Base-by-base conservation (phyloP, 1,140 invertebrate genomes). In the Drosophila nasuta region DNA sequence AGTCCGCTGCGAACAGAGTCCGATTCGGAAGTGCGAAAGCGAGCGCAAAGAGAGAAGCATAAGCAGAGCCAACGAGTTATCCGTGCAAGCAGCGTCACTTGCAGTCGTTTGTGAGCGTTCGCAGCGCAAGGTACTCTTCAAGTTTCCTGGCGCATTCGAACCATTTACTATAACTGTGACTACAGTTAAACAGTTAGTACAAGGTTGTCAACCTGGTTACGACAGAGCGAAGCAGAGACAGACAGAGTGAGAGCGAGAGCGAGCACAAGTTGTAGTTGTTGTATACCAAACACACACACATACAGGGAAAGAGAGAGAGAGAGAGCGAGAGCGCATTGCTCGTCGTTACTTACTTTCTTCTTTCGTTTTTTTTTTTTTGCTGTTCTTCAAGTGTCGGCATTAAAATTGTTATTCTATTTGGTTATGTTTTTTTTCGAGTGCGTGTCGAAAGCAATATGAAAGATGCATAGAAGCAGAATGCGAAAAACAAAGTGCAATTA, bases 81-180 rank as follows among this genome's bases (percentile, higher is more conserved):
- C 20, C 65, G 52, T 65, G 65, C 60, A 58, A 35, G 59, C 65
- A 59, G 35, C 51, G 77, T 45, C 77, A 63, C 63, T 88, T 76
- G 83, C 83, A 87, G 83, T 87, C 85, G 83, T 88, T 87, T 87
- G 83, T 88, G 83, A 88, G 80, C 83, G 85, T 87, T 87, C 85
- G 77, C 83, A 87, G 83, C 83, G 83, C 85, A 76, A 87, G 85
- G 83, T 87, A 83, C 79, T 77, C 70, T 66, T 41, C 62, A 68
- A 77, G 54, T 59, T 66, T 82, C 59, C 63, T 77, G 60, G 75
- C 52, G 59, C 52, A 52, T 63, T 48, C 56, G 62, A 76, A 66
- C 62, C 45, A 65, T 25, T 25, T 25, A 25, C 20, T 25, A 25
- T 58, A 63, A 67, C 68, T 79, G 74, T 67, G 74, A 77, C 63